Evolutionary conservation across 2,888 invertebrate genomes (phyloP), one percentile per base, ranked within the genome.

Genomic region (Thalpophila matura): DNA sequence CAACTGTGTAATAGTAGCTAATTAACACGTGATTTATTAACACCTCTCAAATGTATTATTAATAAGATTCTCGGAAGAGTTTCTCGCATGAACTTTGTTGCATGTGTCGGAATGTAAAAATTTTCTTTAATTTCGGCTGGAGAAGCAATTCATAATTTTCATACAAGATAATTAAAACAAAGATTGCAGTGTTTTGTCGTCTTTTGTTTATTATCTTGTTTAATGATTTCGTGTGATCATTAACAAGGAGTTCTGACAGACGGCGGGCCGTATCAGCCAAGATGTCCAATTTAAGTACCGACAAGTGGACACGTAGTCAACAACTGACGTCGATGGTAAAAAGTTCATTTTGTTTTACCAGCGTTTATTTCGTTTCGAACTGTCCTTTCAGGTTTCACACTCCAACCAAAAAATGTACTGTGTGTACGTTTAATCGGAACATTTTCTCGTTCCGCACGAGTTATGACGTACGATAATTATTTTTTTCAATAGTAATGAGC

Each of bases 201-300:
- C 6, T 60, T 65, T 68, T 56, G 75, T 56, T 67, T 72, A 60
- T 73, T 77, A 74, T 67, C 58, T 59, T 43, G 51, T 74, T 74
- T 81, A 82, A 86, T 84, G 80, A 80, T 81, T 81, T 80, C 81
- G 71, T 78, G 60, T 68, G 74, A 79, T 87, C 84, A 86, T 88
- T 88, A 86, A 78, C 71, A 74, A 71, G 70, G 40, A 72, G 72
- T 83, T 82, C 77, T 81, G 88, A 85, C 84, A 85, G 83, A 77
- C 77, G 66, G 82, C 76, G 76, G 66, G 60, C 57, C 46, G 46
- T 71, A 64, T 78, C 49, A 49, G 76, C 61, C 49, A 80, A 79
- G 81, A 81, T 81, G 83, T 84, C 88, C 89, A 89, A 89, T 89
- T 91, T 89, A 87, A 88, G 84, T 80, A 78, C 81, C 74, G 81